Evolutionary conservation across 2,797 vertebrate species (phyloP), one percentile per base, ranked within the genome.

Genomic region (Rhadinocentrus ornatus): DNA sequence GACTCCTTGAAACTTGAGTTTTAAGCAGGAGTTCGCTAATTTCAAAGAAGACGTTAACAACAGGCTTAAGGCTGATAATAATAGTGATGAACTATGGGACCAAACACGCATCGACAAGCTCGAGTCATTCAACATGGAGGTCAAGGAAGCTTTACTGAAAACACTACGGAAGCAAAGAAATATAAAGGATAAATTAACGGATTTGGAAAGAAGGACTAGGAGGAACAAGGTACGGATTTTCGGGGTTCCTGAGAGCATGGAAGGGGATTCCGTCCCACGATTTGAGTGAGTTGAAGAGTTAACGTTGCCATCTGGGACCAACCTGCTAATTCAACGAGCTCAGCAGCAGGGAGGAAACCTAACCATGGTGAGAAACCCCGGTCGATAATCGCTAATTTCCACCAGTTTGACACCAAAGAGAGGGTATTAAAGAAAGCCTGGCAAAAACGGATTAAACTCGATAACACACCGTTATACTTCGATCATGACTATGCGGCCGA

Each of bases 381-480:
- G 4, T 66, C 66, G 0, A 70, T 66, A 3, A 26, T 76, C 2
- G 2, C 61, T 0, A 60, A 76, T 46, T 71, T 76, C 7, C 74
- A 22, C 5, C 56, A 32, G 3, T 71, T 54, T 15, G 24, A 50
- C 18, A 61, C 9, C 1, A 60, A 73, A 5, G 68, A 77, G 24
- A 55, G 46, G 35, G 32, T 76, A 3, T 5, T 70, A 1, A 52
- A 26, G 11, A 59, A 76, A 13, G 66, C 54, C 4, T 70, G n/a
- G n/a, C n/a, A n/a, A n/a, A 64, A 70, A 7, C 18, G 1, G 4
- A 4, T 70, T 2, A 59, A 54, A 46, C 1, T 46, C 0, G 15
- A n/a, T 2, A 7, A 44, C 10, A 35, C 26, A 13, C 61, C 61
- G 0, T 6, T 48, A 0, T 77, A 26, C 15, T 71, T 74, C 20